Conservation (phyloP, 2,888 invertebrate species). For the Ophion costatus region DNA sequence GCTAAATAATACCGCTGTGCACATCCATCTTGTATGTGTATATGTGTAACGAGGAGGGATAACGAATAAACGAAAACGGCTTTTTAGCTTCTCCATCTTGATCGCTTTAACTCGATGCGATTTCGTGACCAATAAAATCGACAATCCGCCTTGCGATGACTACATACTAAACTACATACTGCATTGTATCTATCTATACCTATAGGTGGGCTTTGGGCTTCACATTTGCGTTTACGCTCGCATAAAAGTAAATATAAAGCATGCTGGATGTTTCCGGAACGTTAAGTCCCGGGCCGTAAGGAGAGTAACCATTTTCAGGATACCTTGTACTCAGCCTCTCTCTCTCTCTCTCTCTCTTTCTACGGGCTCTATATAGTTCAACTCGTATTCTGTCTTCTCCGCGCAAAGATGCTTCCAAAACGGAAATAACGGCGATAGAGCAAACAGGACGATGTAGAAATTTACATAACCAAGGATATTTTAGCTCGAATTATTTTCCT, state of each 20-base stretch:
- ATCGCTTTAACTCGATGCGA: slow-evolving; percentile 80
- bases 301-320: slow-evolving; percentile 40
- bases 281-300: slow-evolving; percentile 73
- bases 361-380: slow-evolving; percentile 18
- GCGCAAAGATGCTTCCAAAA: neutral
- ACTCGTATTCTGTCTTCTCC: slow-evolving; percentile 26
- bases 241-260: slow-evolving; percentile 82
- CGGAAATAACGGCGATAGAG: slow-evolving; percentile 3
- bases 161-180: slow-evolving; percentile 48
- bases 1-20: slow-evolving; percentile 56
- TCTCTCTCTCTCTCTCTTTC: neutral
- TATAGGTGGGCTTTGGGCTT: slow-evolving; percentile 60
- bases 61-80: slow-evolving; percentile 78
- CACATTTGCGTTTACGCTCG: slow-evolving; percentile 79
- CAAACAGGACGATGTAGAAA: slow-evolving; percentile 12
- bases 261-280: slow-evolving; percentile 77
- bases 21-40: slow-evolving; percentile 44
- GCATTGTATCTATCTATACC: slow-evolving; percentile 19
- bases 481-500: slow-evolving; percentile 7
- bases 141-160: slow-evolving; percentile 63
- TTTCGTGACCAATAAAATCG: slow-evolving; percentile 79
- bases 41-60: slow-evolving; percentile 65
- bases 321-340: slow-evolving; percentile 18
- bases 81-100: slow-evolving; percentile 82
- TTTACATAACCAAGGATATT: slow-evolving; percentile 12